Evolutionary conservation across 2,113 vertebrate genomes (phyloP).

Genomic region (Anhinga rufa): DNA sequence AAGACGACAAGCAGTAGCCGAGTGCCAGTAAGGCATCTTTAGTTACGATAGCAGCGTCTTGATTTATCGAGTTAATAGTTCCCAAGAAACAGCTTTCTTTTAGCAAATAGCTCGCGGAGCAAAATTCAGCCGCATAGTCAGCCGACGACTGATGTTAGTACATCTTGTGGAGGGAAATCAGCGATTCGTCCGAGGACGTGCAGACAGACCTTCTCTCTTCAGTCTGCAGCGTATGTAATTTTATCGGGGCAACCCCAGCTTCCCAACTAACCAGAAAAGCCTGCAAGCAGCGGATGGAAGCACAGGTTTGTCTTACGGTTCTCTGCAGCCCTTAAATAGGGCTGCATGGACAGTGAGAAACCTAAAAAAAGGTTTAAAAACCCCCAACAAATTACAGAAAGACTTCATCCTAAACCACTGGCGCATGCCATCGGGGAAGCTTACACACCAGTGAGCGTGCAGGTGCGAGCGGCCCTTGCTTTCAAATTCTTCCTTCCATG

Average conservation of each 20-base stretch:
- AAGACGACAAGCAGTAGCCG: not conserved
- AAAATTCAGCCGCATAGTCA: not conserved
- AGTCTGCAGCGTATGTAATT: rapidly evolving
- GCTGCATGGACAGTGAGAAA: not conserved
- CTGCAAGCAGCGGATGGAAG: not conserved
- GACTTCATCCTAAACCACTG: not conserved
- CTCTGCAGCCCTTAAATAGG: not conserved
- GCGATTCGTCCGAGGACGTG: not conserved
- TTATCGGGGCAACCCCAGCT: not conserved
- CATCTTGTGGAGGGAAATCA: not conserved
- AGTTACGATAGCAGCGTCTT: not conserved
- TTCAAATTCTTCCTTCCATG: not conserved
- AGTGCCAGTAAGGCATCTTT: not conserved
- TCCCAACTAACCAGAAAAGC: not conserved
- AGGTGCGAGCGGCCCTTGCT: not conserved
- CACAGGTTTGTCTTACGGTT: not conserved
- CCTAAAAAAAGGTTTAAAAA: too few relatives aligned
- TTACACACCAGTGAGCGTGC: not conserved
- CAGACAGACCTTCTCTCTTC: not conserved
- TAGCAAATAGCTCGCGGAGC: not conserved
- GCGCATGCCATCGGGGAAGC: not conserved
- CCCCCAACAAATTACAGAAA: not conserved
- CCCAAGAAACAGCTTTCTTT: not conserved
- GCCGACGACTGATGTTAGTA: not conserved
- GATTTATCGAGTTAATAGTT: not conserved